Base-by-base conservation (phyloP, 2,113 vertebrate species). In the Rhinoderma darwinii region DNA sequence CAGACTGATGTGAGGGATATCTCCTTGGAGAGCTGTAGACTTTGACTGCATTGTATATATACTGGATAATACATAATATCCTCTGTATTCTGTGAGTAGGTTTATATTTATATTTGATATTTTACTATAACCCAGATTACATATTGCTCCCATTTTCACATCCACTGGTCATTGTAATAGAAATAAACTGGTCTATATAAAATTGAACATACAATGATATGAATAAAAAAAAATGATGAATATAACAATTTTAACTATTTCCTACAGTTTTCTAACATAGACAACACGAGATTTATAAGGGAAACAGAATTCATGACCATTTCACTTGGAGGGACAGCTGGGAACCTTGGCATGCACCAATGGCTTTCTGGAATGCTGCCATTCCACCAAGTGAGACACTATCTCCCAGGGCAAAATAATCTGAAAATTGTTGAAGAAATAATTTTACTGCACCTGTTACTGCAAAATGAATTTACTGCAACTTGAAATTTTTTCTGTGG, bases 401-500 rank as follows among this genome's bases (percentile, higher is more conserved):
- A 30, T 78, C 76, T 78, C 76, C 76, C 76, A 78, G 76, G 76
- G 76, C 76, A 78, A 78, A 54, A 78, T 22, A 78, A 54, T 54
- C 35, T 78, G 76, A 54, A 78, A 54, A 78, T 54, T 78, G 76
- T 78, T 44, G 50, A 78, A 78, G 75, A 78, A 78, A 78, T 78
- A 54, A 78, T 78, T 78, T 78, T 78, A 78, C 25, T 78, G 76
- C 76, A 78, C 76, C 76, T 78, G 76, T 78, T 78, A 78, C 76
- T 78, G 76, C 47, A 54, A 37, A 78, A 51, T 77, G 75, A 77
- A 78, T 78, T 22, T 22, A 78, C 50, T 37, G 76, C 47, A 78
- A 72, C 68, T 41, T 72, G 8, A 72, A 72, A 41, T 72, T 41
- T 72, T 25, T 0, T 72, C 22, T 72, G 35, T 72, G 32, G 15